Evolutionary conservation across 2,113 vertebrate genomes (phyloP).

Genomic region (Oxyura jamaicensis): DNA sequence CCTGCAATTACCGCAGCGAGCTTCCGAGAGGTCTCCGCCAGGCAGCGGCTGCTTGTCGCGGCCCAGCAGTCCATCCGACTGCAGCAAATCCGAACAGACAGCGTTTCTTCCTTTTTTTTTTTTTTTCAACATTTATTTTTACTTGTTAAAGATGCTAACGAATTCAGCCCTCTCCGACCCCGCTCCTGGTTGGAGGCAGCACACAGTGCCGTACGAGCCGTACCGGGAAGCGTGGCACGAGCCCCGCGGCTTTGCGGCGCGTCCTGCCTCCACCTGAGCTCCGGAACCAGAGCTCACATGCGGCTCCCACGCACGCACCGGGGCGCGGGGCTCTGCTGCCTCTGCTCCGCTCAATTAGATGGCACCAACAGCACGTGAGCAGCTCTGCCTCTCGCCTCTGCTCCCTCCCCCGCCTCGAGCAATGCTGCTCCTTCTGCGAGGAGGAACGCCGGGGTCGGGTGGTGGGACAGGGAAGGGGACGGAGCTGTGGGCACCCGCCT

Average conservation of each 20-base stretch:
- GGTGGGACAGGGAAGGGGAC: neutral
- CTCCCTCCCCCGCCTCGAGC: neutral
- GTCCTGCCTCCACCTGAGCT: neutral
- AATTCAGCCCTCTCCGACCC: neutral
- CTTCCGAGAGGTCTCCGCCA: neutral
- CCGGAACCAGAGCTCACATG: neutral
- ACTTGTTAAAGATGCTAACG: neutral
- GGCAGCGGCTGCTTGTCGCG: neutral
- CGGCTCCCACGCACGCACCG: accelerated
- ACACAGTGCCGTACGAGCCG: neutral
- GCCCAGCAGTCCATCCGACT: constrained; percentile 17
- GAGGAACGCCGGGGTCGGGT: accelerated
- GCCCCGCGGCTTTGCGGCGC: accelerated
- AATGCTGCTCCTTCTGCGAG: accelerated
- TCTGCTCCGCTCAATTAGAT: neutral
- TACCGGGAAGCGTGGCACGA: neutral
- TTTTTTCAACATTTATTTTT: neutral
- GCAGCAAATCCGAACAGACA: constrained; percentile 34
- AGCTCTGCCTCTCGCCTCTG: too few relatives aligned
- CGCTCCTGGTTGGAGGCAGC: neutral
- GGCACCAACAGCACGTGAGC: accelerated
- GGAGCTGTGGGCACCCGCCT: accelerated
- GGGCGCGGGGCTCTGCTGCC: neutral
- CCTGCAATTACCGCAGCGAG: constrained; percentile 23
- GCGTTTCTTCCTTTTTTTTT: neutral